phyloP scores from a whole-genome alignment of 2,797 vertebrate genomes.

The Artibeus jamaicensis region DNA sequence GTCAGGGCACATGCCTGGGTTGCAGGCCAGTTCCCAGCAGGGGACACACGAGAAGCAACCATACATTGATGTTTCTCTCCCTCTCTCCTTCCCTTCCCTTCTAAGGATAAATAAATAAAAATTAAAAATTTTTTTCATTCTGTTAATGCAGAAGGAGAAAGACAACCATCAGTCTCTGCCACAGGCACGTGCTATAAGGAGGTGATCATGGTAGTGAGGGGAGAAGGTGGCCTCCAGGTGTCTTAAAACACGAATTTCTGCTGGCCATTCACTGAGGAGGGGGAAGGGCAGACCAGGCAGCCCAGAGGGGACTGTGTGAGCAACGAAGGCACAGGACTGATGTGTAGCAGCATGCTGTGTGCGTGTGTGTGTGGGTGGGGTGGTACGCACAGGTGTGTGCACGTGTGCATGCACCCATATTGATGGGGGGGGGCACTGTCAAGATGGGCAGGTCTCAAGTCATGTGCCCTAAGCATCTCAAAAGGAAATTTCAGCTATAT shows the following conservation, averaged over 20 bases:
- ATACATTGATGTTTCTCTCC: too few species aligned
- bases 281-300: not conserved
- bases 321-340: not conserved
- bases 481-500: not conserved
- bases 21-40: too few species aligned
- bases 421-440: not conserved
- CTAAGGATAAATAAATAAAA: too few species aligned
- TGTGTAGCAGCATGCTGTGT: fast-evolving
- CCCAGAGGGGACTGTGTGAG: not conserved
- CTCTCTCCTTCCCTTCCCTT: too few species aligned
- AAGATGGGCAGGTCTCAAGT: not conserved
- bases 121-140: too few species aligned
- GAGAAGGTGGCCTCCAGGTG: not conserved
- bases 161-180: not conserved
- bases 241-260: not conserved
- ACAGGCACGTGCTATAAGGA: not conserved
- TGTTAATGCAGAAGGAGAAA: not conserved
- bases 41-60: too few species aligned
- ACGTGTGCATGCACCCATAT: not conserved
- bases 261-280: not conserved
- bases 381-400: not conserved
- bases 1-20: too few species aligned
- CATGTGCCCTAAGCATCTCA: not conserved
- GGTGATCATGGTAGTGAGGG: too few species aligned
- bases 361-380: fast-evolving